Percentiles rank a stretch among this genome's conserved stretches.
Conservation (phyloP, 2,797 vertebrate genomes). For the Ptychadena robeensis region DNA sequence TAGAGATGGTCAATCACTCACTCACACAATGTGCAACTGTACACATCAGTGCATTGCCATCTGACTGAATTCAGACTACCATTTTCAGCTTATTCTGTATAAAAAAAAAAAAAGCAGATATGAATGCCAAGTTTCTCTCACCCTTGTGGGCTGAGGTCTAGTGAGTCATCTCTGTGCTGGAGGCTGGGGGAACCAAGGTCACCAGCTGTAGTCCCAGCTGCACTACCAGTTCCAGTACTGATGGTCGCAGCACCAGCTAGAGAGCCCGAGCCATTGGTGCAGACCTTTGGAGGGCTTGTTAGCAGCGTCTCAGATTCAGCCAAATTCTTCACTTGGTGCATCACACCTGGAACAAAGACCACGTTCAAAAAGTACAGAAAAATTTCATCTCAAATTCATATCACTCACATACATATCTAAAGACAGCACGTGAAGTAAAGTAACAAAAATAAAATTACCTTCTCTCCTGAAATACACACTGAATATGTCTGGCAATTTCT, state of each 20-base stretch:
- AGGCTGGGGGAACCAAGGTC: slow-evolving; percentile 96
- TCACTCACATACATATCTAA: not conserved
- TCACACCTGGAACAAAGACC: slow-evolving; percentile 82
- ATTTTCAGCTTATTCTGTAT: too few species aligned
- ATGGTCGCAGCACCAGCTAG: slow-evolving; percentile 87
- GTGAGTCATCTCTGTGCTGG: slow-evolving; percentile 96
- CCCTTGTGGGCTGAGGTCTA: slow-evolving; percentile 98
- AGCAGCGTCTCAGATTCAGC: slow-evolving; percentile 94
- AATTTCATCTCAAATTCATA: not conserved
- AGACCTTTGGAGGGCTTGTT: slow-evolving; percentile 94
- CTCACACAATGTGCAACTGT: too few species aligned
- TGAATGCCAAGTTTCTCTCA: slow-evolving; percentile 68
- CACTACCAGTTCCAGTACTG: slow-evolving; percentile 88
- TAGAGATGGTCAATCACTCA: too few species aligned
- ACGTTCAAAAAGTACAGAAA: not conserved
- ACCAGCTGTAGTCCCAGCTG: slow-evolving; percentile 83
- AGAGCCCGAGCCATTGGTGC: slow-evolving; percentile 89
- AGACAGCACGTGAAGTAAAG: too few species aligned
- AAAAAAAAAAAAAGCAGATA: too few species aligned
- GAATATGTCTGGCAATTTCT: slow-evolving; percentile 98
- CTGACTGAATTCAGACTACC: too few species aligned
- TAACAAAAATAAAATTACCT: slow-evolving; percentile 76
- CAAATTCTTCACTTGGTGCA: slow-evolving; percentile 98
- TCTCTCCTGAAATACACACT: slow-evolving; percentile 99
- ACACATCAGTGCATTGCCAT: too few species aligned